phyloP scores from a whole-genome alignment of 2,888 invertebrate genomes.

The Callyntrura sp. region DNA sequence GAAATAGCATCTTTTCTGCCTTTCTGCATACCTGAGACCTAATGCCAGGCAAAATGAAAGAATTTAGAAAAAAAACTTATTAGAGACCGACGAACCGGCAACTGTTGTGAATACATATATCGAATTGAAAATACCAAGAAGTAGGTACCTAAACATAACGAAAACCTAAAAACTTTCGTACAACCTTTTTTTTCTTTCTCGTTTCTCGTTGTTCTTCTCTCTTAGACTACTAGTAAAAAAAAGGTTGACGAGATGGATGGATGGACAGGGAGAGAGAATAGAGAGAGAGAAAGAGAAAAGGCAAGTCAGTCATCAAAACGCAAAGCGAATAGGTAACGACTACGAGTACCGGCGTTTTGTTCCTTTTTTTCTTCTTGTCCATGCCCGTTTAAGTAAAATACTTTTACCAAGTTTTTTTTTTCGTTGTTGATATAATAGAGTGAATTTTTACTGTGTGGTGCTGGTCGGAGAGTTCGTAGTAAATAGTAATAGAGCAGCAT shows the following conservation, averaged over 20 bases:
- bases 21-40: slow-evolving; percentile 30
- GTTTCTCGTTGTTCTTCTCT: slow-evolving; percentile 47
- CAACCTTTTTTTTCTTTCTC: slow-evolving; percentile 58
- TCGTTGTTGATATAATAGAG: slow-evolving; percentile 27
- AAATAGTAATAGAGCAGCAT: slow-evolving; percentile 33
- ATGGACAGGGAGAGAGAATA: slow-evolving; percentile 8
- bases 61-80: slow-evolving; percentile 69
- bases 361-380: slow-evolving; percentile 45
- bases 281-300: slow-evolving; percentile 47
- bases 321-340: slow-evolving; percentile 61
- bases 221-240: slow-evolving; percentile 46
- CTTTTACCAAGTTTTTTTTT: slow-evolving; percentile 57
- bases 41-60: slow-evolving; percentile 51
- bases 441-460: slow-evolving; percentile 37
- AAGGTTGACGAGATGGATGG: slow-evolving; percentile 60
- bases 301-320: slow-evolving; percentile 72
- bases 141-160: slow-evolving; percentile 45
- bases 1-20: slow-evolving; percentile 42
- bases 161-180: slow-evolving; percentile 41
- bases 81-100: slow-evolving; percentile 79
- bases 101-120: slow-evolving; percentile 62
- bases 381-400: slow-evolving; percentile 59
- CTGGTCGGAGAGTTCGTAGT: slow-evolving; percentile 31
- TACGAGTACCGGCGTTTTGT: slow-evolving; percentile 61
- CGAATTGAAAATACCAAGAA: slow-evolving; percentile 72